These are phyloP conservation scores for Phylloscopus collybita DNA, from an alignment of 2,797 vertebrate genomes.

Conservation along the genomic window DNA sequence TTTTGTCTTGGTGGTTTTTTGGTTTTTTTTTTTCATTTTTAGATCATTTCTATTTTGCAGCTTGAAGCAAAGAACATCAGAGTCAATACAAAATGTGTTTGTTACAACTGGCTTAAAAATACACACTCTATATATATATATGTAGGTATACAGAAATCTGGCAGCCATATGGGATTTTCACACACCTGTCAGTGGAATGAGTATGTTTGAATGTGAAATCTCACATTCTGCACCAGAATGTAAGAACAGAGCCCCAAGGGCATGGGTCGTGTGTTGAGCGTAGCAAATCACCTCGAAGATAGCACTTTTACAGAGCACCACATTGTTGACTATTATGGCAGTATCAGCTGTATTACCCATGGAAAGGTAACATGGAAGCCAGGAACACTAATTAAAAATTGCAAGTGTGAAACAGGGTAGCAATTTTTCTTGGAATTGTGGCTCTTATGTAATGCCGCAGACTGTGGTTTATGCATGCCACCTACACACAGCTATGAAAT, in stretches of 20 bases:
- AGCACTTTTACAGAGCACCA: neutral
- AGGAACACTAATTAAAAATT: neutral
- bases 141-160: constrained; percentile 36
- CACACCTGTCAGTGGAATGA: constrained; percentile 50
- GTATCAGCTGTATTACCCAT: neutral
- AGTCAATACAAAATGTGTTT: constrained; percentile 16
- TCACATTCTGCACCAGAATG: neutral
- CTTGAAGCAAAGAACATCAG: neutral
- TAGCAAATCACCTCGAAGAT: neutral
- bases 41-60: neutral
- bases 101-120: constrained; percentile 51
- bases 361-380: neutral
- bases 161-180: constrained; percentile 47
- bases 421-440: neutral
- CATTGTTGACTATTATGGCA: neutral
- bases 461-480: constrained; percentile 18
- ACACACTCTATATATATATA: neutral
- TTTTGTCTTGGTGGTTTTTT: neutral
- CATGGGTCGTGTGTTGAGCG: neutral
- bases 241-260: neutral
- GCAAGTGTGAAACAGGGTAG: neutral
- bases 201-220: neutral
- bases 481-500: constrained; percentile 20
- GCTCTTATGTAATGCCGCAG: constrained; percentile 17
- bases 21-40: neutral